Evolutionary conservation across 1,140 invertebrate genomes (phyloP).

Genomic region (Zaprionus inermis): DNA sequence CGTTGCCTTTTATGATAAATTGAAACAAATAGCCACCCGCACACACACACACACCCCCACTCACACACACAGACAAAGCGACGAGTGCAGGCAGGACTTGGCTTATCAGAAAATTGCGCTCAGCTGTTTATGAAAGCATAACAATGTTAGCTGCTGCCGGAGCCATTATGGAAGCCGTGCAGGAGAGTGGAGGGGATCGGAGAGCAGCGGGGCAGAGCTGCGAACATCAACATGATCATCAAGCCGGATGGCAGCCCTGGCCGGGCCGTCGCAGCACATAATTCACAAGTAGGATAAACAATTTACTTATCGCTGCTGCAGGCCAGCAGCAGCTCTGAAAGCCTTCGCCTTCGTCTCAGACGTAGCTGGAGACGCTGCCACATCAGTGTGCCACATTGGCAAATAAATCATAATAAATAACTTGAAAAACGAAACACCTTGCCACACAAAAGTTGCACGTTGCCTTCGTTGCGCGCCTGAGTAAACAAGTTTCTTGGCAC

Average conservation of each 20-base stretch:
- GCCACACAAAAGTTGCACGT: slow-evolving; percentile 78
- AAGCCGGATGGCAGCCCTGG: slow-evolving; percentile 56
- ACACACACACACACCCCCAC: slow-evolving; percentile 25
- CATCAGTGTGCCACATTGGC: slow-evolving; percentile 78
- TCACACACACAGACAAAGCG: slow-evolving; percentile 8
- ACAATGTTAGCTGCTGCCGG: slow-evolving; percentile 69
- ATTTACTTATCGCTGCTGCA: slow-evolving; percentile 81
- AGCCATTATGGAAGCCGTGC: slow-evolving; percentile 49
- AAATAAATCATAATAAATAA: slow-evolving; percentile 83
- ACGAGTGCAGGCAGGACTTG: slow-evolving; percentile 48
- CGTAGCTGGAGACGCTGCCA: slow-evolving; percentile 56
- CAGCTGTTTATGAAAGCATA: slow-evolving; percentile 82
- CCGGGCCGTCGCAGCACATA: slow-evolving; percentile 70
- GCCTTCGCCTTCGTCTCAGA: slow-evolving; percentile 13
- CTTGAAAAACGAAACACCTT: slow-evolving; percentile 83
- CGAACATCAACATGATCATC: slow-evolving; percentile 79
- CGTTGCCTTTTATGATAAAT: slow-evolving; percentile 82
- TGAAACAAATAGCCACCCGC: slow-evolving; percentile 77
- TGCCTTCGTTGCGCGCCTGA: slow-evolving; percentile 52
- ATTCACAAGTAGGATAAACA: slow-evolving; percentile 82
- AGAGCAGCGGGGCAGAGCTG: slow-evolving; percentile 37
- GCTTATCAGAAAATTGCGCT: slow-evolving; percentile 82
- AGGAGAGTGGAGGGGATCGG: neutral
- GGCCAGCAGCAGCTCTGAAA: slow-evolving; percentile 38
- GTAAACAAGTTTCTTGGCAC: slow-evolving; percentile 41